Conservation (phyloP, 35 echinoderm and acorn worm species). For the Holothuria glaberrima region DNA sequence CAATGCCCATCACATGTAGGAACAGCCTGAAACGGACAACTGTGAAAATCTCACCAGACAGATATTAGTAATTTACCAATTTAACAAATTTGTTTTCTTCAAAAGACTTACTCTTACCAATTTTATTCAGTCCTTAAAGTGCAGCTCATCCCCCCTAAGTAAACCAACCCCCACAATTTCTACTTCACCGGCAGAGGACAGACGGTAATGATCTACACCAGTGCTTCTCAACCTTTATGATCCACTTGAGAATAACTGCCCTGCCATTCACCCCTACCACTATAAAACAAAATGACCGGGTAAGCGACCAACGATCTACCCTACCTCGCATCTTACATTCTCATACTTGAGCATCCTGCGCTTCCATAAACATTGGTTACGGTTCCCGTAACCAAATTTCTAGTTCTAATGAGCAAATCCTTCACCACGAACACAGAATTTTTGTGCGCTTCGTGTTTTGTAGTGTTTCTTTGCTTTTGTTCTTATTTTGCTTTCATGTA, state of each 20-base stretch:
- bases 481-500: too few relatives aligned
- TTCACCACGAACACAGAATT: too few relatives aligned
- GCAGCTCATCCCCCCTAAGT: not conserved
- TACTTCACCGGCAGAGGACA: not conserved
- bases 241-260: not conserved
- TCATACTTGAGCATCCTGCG: not conserved
- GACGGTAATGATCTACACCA: not conserved
- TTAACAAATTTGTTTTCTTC: not conserved
- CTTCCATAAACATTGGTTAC: not conserved
- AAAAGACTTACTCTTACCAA: not conserved
- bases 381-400: not conserved
- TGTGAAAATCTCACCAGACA: not conserved
- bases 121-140: not conserved
- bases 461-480: too few relatives aligned
- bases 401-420: too few relatives aligned
- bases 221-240: constrained; percentile 10
- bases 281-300: not conserved
- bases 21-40: not conserved
- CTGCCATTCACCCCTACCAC: not conserved
- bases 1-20: not conserved
- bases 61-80: constrained; percentile 8
- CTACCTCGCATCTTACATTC: not conserved
- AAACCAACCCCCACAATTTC: not conserved
- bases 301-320: not conserved
- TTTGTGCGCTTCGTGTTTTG: too few relatives aligned